These are phyloP conservation scores for Larimichthys crocea DNA, from an alignment of 2,113 vertebrate genomes.

Conservation along the genomic window DNA sequence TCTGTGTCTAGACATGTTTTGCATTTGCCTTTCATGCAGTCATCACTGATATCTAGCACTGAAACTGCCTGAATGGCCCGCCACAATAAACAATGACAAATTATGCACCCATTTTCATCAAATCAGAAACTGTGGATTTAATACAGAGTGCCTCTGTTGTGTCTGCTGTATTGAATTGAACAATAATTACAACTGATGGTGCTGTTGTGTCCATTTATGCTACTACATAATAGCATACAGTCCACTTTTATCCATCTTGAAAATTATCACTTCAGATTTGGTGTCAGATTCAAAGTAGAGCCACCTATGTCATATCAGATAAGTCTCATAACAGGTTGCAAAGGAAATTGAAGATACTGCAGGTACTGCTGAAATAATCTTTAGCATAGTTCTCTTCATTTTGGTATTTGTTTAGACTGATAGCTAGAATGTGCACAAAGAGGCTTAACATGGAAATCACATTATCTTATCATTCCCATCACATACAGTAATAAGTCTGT, in stretches of 20 bases:
- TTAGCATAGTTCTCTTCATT: neutral
- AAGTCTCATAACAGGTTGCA: neutral
- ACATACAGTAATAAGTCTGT: too few relatives aligned
- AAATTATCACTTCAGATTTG: neutral
- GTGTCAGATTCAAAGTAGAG: neutral
- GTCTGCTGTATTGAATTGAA: neutral
- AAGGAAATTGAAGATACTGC: neutral
- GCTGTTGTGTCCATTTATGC: neutral
- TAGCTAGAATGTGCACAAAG: too few relatives aligned
- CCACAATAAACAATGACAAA: neutral
- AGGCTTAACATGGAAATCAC: too few relatives aligned
- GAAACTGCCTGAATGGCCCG: constrained; percentile 12
- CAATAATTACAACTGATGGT: neutral
- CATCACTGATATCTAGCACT: constrained; percentile 6
- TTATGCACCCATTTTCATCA: neutral
- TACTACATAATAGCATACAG: neutral
- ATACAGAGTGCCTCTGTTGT: neutral
- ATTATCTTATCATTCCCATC: neutral
- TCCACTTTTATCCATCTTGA: neutral
- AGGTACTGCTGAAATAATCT: neutral
- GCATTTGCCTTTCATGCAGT: constrained; percentile 41
- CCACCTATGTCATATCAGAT: neutral
- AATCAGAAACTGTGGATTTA: constrained; percentile 1
- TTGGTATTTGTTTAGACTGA: too few relatives aligned
- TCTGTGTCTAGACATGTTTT: constrained; percentile 64